A percentile compares a stretch with the other conserved stretches of the same genome.
These are phyloP conservation scores for Ferrisia virgata DNA, from an alignment of 2,888 invertebrate genomes.

Conservation along the genomic window DNA sequence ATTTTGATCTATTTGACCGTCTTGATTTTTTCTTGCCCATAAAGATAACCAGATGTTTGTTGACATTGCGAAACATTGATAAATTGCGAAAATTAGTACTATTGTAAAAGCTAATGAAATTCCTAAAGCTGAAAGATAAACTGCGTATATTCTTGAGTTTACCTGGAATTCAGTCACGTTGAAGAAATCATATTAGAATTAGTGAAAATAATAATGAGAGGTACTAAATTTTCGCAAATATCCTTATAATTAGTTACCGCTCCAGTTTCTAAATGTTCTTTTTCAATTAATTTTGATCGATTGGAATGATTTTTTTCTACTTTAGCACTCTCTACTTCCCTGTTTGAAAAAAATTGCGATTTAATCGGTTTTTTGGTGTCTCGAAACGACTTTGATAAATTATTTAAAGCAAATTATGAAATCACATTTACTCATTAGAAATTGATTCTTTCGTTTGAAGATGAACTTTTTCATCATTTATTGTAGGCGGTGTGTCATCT, in stretches of 20 bases:
- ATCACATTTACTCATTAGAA: not conserved
- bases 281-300: conserved; percentile 72
- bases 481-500: not conserved
- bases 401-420: too few species aligned
- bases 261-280: conserved; percentile 87
- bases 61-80: conserved; percentile 80
- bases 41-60: conserved; percentile 81
- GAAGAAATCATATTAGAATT: not conserved
- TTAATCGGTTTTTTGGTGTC: not conserved
- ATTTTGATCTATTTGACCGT: conserved; percentile 51
- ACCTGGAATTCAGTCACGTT: conserved; percentile 59
- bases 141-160: conserved; percentile 80
- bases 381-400: too few species aligned
- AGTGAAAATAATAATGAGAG: too few species aligned
- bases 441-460: not conserved
- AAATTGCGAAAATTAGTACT: conserved; percentile 72
- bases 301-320: not conserved
- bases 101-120: conserved; percentile 69
- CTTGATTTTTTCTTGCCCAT: conserved; percentile 71
- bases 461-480: not conserved
- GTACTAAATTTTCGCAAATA: too few species aligned
- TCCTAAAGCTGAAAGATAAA: conserved; percentile 83
- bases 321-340: not conserved
- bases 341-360: not conserved
- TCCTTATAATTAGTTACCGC: conserved; percentile 66